Evolutionary conservation across 2,113 vertebrate species (phyloP).

Genomic region (Calyptomena viridis): DNA sequence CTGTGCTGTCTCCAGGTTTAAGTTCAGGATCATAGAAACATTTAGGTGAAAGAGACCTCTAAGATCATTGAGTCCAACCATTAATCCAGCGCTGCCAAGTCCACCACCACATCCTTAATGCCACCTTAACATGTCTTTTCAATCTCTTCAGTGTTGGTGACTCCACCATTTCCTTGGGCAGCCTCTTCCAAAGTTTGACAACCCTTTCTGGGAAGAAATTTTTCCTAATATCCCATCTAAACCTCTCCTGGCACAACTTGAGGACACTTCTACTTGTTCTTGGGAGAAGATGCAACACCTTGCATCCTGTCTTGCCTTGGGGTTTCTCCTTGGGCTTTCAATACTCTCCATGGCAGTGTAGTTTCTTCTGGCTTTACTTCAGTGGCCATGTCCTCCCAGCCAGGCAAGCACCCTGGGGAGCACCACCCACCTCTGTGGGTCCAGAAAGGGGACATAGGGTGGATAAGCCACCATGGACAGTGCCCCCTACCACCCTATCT

Average conservation of each 20-base stretch:
- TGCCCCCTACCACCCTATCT: background rate
- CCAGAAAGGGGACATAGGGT: background rate
- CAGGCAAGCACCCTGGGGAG: background rate
- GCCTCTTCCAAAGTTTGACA: background rate
- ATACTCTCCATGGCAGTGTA: fast-evolving
- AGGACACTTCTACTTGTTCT: background rate
- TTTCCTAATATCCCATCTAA: background rate
- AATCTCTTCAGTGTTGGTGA: background rate
- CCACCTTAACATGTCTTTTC: background rate
- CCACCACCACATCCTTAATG: background rate
- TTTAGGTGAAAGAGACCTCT: background rate
- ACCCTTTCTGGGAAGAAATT: background rate
- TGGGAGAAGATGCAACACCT: background rate
- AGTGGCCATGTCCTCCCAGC: background rate
- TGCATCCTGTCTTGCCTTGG: background rate
- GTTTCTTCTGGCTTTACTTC: background rate
- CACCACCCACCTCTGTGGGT: fast-evolving
- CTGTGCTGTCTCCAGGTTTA: background rate
- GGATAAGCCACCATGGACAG: background rate
- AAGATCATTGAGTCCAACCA: background rate
- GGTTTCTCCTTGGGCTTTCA: background rate
- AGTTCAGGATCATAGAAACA: background rate
- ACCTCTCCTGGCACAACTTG: background rate
- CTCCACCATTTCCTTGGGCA: background rate
- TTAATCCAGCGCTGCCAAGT: background rate